Conservation (phyloP, 2,888 invertebrate species). For the Orgyia antiqua region DNA sequence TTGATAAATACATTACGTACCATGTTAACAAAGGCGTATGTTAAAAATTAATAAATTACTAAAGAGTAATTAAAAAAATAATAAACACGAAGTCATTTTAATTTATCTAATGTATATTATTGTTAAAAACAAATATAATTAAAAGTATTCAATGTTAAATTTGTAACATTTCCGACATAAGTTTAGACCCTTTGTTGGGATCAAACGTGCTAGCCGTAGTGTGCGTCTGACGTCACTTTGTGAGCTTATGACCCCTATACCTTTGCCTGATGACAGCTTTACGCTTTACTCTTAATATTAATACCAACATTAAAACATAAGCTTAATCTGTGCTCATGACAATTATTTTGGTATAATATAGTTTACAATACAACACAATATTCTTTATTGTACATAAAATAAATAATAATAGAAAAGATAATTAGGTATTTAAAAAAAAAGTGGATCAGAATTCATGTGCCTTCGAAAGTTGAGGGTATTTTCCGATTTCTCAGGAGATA, state of each 20-base stretch:
- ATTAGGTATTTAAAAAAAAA: too few relatives aligned
- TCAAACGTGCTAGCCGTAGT: slow-evolving; percentile 34
- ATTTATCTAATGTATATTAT: too few relatives aligned
- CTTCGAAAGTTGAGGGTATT: too few relatives aligned
- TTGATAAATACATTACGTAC: too few relatives aligned
- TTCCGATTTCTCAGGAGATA: too few relatives aligned
- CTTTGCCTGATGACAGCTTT: slow-evolving; percentile 16
- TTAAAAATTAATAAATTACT: too few relatives aligned
- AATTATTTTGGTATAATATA: slow-evolving; percentile 8
- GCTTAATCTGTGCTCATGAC: slow-evolving; percentile 5
- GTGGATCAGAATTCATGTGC: too few relatives aligned
- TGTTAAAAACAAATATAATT: slow-evolving; percentile 8
- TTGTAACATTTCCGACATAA: slow-evolving; percentile 17
- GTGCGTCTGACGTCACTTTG: slow-evolving; percentile 56
- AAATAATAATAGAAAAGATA: too few relatives aligned
- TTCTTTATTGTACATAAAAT: too few relatives aligned
- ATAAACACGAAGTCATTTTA: too few relatives aligned
- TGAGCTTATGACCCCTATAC: slow-evolving; percentile 37
- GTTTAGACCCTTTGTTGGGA: slow-evolving; percentile 22
- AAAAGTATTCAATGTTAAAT: slow-evolving; percentile 18
- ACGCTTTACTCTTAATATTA: neutral
- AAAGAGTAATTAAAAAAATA: too few relatives aligned
- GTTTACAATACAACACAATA: slow-evolving; percentile 1
- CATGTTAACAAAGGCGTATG: too few relatives aligned
- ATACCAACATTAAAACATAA: slow-evolving; percentile 9